Percentiles rank a stretch among this genome's conserved stretches.
Conservation (phyloP, 2,888 invertebrate species). For the Teinopalpus imperialis region DNA sequence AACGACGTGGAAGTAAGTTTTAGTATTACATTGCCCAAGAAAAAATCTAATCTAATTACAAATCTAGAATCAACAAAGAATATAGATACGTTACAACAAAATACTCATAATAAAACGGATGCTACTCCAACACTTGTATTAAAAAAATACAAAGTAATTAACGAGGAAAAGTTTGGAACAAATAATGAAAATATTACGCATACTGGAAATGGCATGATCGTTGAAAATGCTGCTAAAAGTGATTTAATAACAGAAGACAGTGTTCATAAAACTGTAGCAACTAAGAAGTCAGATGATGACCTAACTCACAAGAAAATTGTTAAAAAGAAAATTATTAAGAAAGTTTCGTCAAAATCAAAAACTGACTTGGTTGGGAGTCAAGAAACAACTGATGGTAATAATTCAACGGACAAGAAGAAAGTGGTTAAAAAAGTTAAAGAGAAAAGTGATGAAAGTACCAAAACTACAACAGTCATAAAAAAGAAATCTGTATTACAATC, state of each 20-base stretch:
- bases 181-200: slow-evolving; percentile 37
- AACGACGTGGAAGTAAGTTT: slow-evolving; percentile 73
- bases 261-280: slow-evolving; percentile 51
- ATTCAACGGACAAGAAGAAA: slow-evolving; percentile 63
- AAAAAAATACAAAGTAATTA: slow-evolving; percentile 64
- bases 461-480: slow-evolving; percentile 61
- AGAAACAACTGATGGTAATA: slow-evolving; percentile 53
- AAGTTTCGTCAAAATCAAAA: slow-evolving; percentile 74
- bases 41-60: slow-evolving; percentile 40
- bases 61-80: slow-evolving; percentile 44
- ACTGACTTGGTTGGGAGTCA: slow-evolving; percentile 54
- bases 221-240: slow-evolving; percentile 44
- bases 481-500: slow-evolving; percentile 87
- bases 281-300: slow-evolving; percentile 50
- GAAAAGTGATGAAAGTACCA: slow-evolving; percentile 49
- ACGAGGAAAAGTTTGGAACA: slow-evolving; percentile 41
- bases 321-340: slow-evolving; percentile 72
- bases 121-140: slow-evolving; percentile 44
- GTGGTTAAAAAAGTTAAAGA: slow-evolving; percentile 69
- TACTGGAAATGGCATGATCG: slow-evolving; percentile 43
- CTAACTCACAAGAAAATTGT: slow-evolving; percentile 62
- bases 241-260: slow-evolving; percentile 47
- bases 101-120: slow-evolving; percentile 34
- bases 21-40: slow-evolving; percentile 69
- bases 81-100: slow-evolving; percentile 36